Evolutionary conservation across 2,113 vertebrate genomes (phyloP), one percentile per base, ranked within the genome.

Genomic region (Pollimyrus isidori): DNA sequence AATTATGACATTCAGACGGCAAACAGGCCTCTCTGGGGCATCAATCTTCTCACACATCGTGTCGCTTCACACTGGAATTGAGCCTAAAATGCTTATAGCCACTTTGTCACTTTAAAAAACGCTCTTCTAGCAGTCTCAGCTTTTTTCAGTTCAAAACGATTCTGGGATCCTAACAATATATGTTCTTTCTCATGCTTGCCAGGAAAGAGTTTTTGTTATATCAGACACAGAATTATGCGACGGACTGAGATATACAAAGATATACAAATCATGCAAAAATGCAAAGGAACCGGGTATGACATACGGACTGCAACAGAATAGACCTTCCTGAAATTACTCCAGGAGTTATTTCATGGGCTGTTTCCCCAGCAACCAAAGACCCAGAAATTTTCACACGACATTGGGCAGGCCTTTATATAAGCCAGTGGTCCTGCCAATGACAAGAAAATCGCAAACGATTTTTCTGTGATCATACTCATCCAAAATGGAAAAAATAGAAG

Each of bases 311-410:
- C 92, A 92, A n/a, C 23, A 50, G 42, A 85, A 50, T 26, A 50
- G 30, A 30, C 10, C 48, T 39, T 93, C 91, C 88, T 84, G 84
- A 89, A 92, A 93, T 92, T 92, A 92, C 92, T 92, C 90, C 45
- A 91, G 91, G 93, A 93, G 91, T 93, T 92, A 92, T 90, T 94
- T 91, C 88, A 4, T 90, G 89, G 49, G 88, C 83, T 26, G 93
- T 95, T 93, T 92, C 94, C 93, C 92, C 93, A 91, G 94, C 89
- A 95, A 95, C 95, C 83, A 0, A 49, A 62, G 86, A 93, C 89
- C 45, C 91, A 91, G 30, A 92, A 58, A 88, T 89, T 91, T 89
- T 85, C 65, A 90, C 92, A 88, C 35, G 86, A 89, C 17, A 86
- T 42, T 0, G 21, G 53, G 80, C 88, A 85, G 80, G 62, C 45